A percentile compares a stretch with the other conserved stretches of the same genome.
Evolutionary conservation across 2,797 vertebrate genomes (phyloP).

Genomic region (Phataginus tricuspis): DNA sequence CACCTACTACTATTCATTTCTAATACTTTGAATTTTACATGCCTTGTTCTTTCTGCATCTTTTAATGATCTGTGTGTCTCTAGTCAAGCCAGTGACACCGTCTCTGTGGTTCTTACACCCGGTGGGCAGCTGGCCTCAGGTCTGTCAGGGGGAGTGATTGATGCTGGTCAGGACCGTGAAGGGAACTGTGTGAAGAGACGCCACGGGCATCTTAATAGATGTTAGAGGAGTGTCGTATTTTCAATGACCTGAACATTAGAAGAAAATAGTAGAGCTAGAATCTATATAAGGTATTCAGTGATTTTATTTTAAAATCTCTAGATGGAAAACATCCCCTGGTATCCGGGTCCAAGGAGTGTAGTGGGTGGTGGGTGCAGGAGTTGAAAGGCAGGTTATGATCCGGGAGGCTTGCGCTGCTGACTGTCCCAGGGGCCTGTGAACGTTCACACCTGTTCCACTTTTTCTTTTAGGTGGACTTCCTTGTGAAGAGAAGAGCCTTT

Average conservation of each 20-base stretch:
- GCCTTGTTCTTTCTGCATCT: background rate
- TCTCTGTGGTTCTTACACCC: background rate
- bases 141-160: background rate
- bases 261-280: background rate
- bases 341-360: background rate
- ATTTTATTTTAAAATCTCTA: background rate
- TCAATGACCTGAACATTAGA: background rate
- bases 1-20: background rate
- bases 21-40: background rate
- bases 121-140: background rate
- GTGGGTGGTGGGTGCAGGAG: background rate
- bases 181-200: background rate
- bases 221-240: background rate
- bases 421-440: rapidly evolving
- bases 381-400: background rate
- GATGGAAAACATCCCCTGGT: background rate
- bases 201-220: background rate
- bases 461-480: background rate
- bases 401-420: background rate
- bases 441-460: background rate
- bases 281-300: background rate
- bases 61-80: background rate
- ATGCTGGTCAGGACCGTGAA: background rate
- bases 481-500: background rate
- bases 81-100: background rate